Evolutionary conservation across 2,888 invertebrate genomes (phyloP), one percentile per base, ranked within the genome.

Genomic region (Diadromus collaris): DNA sequence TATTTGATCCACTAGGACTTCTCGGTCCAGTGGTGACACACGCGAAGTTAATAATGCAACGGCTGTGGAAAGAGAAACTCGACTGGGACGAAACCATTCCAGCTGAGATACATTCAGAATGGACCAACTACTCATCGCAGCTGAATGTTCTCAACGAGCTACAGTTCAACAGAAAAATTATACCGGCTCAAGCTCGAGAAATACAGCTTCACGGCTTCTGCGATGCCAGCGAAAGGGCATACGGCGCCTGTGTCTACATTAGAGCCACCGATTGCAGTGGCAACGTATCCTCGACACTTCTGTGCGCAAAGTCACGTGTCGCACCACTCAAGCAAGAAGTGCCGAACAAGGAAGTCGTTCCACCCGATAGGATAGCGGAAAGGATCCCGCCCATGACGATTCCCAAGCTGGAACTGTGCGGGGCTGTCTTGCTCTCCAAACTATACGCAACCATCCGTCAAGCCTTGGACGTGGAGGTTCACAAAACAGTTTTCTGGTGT

Each of bases 181-280:
- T 27, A 7, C 2, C 7, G 0, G 9, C 7, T 2, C 13, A 68
- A 1, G 7, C 41, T 1, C 34, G 5, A 29, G 19, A 54, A 0
- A 64, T 81, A 13, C 60, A 84, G 51, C 41, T 84, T 13, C 82
- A 83, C 46, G 83, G 81, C 19, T 84, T 83, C 60, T 32, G 32
- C 32, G 32, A 32, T 32, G 32, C 32, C 32, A 32, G 32, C 32
- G 32, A 32, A 4, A n/a, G n/a, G 7, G 82, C 76, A 10, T 83
- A 82, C 38, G 83, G 83, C 6, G 81, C 81, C 4, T 80, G 77
- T 44, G 61, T 83, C 5, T 83, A 83, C 54, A n/a, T 80, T 0
- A 32, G 46, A 38, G 10, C 51, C 21, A 54, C 6, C 1, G 64
- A 75, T 63, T 7, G 13, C 1, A 0, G 32, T 7, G n/a, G 46